These are phyloP conservation scores for Perizoma flavofasciatum DNA, from an alignment of 2,888 invertebrate species.

Conservation along the genomic window DNA sequence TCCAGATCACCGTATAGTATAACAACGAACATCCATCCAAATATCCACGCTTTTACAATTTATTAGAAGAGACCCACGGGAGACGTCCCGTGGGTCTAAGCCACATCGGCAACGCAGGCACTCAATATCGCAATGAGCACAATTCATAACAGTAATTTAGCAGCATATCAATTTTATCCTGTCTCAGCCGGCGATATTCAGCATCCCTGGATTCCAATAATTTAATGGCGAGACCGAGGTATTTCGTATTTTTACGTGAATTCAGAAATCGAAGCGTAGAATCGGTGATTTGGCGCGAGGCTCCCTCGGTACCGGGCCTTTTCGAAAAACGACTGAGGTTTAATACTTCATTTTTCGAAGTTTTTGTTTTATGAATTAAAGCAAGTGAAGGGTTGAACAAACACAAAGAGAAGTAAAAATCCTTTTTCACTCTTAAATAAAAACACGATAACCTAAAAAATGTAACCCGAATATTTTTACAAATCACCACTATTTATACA, in stretches of 20 bases:
- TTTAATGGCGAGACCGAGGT: slow-evolving; percentile 42
- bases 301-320: slow-evolving; percentile 39
- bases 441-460: no score
- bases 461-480: no score
- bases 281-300: slow-evolving; percentile 47
- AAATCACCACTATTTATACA: no score
- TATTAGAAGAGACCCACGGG: no score
- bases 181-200: slow-evolving; percentile 21
- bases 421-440: no score
- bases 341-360: background rate
- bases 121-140: slow-evolving; percentile 16
- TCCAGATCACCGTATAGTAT: no score
- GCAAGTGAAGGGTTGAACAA: no score
- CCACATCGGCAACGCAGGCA: background rate
- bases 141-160: slow-evolving; percentile 11
- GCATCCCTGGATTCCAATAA: slow-evolving; percentile 36
- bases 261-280: slow-evolving; percentile 54
- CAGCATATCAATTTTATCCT: slow-evolving; percentile 20
- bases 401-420: no score
- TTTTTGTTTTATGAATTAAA: background rate
- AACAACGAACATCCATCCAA: no score
- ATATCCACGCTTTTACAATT: no score
- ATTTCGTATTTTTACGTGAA: slow-evolving; percentile 47
- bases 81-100: background rate
- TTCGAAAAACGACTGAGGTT: slow-evolving; percentile 10